These are phyloP conservation scores for Notamacropus eugenii DNA, from an alignment of 2,797 vertebrate genomes.

Conservation along the genomic window DNA sequence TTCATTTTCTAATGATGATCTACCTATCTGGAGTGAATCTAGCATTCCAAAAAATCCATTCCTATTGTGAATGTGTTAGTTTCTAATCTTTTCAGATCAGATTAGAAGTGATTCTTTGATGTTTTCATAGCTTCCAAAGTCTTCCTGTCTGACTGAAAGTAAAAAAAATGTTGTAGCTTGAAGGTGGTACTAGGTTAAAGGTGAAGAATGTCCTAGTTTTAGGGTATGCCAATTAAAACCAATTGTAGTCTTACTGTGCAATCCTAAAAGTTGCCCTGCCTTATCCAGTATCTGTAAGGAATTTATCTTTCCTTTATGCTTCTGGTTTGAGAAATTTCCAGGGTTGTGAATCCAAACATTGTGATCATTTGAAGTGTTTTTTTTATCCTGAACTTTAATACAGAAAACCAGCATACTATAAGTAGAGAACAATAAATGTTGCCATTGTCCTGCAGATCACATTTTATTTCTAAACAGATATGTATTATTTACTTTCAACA, in stretches of 20 bases:
- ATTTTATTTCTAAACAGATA: background rate
- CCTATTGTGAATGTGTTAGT: constrained; percentile 3
- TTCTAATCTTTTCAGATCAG: constrained; percentile 31
- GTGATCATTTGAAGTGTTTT: background rate
- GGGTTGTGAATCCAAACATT: background rate
- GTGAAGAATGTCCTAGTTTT: constrained; percentile 25
- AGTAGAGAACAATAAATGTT: background rate
- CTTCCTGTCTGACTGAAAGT: constrained; percentile 7
- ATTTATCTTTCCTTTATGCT: background rate
- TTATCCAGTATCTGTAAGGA: background rate
- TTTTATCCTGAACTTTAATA: background rate
- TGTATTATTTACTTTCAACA: background rate
- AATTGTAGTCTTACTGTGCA: background rate
- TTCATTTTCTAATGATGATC: background rate
- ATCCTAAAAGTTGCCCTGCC: constrained; percentile 1
- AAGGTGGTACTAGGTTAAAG: background rate
- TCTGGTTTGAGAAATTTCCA: background rate
- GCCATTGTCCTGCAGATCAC: background rate
- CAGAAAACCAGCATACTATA: background rate
- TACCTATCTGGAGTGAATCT: background rate
- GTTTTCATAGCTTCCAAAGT: constrained; percentile 26
- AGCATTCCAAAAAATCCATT: constrained; percentile 47
- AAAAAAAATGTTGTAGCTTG: background rate
- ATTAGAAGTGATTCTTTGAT: constrained; percentile 4
- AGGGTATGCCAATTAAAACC: constrained; percentile 4